Evolutionary conservation across 1,140 invertebrate species (phyloP).

Genomic region (Drusus annulatus): DNA sequence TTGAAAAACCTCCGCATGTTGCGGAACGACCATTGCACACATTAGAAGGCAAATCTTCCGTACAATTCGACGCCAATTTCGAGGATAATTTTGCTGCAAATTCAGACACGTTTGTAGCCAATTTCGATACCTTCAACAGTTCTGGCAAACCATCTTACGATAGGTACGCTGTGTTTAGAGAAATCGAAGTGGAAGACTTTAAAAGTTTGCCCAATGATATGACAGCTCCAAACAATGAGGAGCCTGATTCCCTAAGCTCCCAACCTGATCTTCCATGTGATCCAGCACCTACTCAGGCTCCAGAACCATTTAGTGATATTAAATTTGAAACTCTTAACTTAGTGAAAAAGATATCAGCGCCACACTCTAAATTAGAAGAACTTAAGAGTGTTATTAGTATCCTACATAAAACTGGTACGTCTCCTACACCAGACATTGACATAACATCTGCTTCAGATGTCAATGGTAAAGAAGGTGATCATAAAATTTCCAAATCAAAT

Average conservation of each 20-base stretch:
- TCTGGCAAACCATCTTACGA: constrained; percentile 72
- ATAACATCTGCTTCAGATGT: constrained; percentile 61
- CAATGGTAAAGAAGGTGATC: constrained; percentile 35
- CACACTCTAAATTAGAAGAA: constrained; percentile 67
- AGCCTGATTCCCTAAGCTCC: constrained; percentile 57
- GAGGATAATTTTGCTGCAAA: constrained; percentile 73
- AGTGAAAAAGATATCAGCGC: constrained; percentile 63
- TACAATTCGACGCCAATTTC: constrained; percentile 69
- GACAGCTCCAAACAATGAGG: constrained; percentile 60
- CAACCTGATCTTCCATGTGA: constrained; percentile 57
- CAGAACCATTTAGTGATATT: constrained; percentile 66
- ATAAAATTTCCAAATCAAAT: constrained; percentile 26
- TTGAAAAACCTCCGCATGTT: constrained; percentile 59
- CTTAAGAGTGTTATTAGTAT: constrained; percentile 70
- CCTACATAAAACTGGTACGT: constrained; percentile 67
- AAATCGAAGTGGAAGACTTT: constrained; percentile 82
- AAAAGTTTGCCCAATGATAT: constrained; percentile 72
- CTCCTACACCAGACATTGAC: constrained; percentile 60
- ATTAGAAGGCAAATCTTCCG: constrained; percentile 10
- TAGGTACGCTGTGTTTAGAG: constrained; percentile 88
- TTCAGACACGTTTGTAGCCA: constrained; percentile 71
- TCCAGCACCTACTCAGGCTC: constrained; percentile 37
- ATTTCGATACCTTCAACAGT: constrained; percentile 75
- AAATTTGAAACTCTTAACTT: constrained; percentile 68
- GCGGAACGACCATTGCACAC: constrained; percentile 42